Evolutionary conservation across 2,113 vertebrate genomes (phyloP), one percentile per base, ranked within the genome.

Genomic region (Lipotes vexillifer): DNA sequence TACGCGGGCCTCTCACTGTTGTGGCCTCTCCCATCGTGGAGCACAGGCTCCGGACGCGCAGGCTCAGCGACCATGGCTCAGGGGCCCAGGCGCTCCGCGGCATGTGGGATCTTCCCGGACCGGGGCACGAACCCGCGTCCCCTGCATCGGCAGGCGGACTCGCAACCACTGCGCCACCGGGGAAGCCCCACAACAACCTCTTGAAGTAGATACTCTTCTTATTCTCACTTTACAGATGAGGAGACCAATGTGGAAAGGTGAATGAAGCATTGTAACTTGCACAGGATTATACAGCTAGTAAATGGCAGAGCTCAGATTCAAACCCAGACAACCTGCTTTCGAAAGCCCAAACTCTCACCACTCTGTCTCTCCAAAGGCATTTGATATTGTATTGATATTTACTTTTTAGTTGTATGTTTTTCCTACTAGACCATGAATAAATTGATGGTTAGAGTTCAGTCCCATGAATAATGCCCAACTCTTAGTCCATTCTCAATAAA

Each of bases 281-380:
- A 44, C 0, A 46, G 29, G 3, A 65, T 65, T 65, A 10, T 8
- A 55, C 14, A 23, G 44, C 65, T 63, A 31, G 14, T 1, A 27
- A 33, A 15, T 15, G 49, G 31, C 2, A 63, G n/a, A 55, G 27
- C 44, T 90, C 17, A 2, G 29, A 52, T 65, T 74, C 38, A 88
- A 63, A 68, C 13, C 2, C 52, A 33, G 25, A 59, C 17, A 25
- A 27, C 8, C 8, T 31, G 17, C 11, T 18, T 75, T 61, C 21
- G 3, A 41, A 46, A 75, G 13, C 2, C 12, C 3, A 5, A 6
- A 12, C 21, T n/a, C 33, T n/a, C 27, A 25, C 0, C 4, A 23
- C 33, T 18, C 23, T 4, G 23, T 36, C 33, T 66, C 44, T 92
- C 52, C 27, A 33, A 84, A 74, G 25, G 23, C 72, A 36, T 8